Evolutionary conservation across 1,140 invertebrate species (phyloP).

Genomic region (Mactra quadrangularis): DNA sequence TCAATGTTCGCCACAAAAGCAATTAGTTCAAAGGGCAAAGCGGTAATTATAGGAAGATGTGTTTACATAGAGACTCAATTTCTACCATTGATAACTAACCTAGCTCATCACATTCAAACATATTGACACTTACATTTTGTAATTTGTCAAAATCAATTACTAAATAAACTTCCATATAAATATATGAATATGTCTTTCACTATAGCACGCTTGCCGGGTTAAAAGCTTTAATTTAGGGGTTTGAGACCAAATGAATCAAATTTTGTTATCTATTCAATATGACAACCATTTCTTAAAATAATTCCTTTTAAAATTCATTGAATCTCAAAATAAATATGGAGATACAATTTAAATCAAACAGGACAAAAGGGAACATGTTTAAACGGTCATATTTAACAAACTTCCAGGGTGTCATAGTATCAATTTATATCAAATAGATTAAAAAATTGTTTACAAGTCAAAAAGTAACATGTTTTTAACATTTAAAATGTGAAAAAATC

Average conservation of each 20-base stretch:
- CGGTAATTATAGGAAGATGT: constrained; percentile 51
- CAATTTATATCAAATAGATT: no score
- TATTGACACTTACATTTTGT: constrained; percentile 61
- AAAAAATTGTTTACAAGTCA: no score
- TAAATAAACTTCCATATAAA: constrained; percentile 42
- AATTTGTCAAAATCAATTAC: constrained; percentile 64
- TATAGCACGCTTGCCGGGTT: constrained; percentile 56
- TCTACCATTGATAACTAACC: constrained; percentile 14
- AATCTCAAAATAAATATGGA: constrained; percentile 37
- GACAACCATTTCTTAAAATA: constrained; percentile 20
- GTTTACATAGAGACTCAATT: constrained; percentile 42
- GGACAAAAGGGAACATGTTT: no score
- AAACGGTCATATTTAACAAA: no score
- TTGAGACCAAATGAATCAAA: constrained; percentile 46
- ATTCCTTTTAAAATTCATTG: constrained; percentile 45
- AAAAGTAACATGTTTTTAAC: no score
- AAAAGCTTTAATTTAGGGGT: constrained; percentile 55
- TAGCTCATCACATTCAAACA: constrained; percentile 5
- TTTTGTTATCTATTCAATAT: constrained; percentile 52
- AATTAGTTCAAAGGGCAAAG: constrained; percentile 47
- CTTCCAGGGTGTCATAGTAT: no score
- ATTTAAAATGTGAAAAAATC: no score
- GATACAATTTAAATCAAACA: constrained; percentile 10
- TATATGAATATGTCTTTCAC: constrained; percentile 5
- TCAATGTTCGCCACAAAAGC: constrained; percentile 40